Conservation (phyloP, 2,888 invertebrate genomes). For the Limnephilus lunatus region DNA sequence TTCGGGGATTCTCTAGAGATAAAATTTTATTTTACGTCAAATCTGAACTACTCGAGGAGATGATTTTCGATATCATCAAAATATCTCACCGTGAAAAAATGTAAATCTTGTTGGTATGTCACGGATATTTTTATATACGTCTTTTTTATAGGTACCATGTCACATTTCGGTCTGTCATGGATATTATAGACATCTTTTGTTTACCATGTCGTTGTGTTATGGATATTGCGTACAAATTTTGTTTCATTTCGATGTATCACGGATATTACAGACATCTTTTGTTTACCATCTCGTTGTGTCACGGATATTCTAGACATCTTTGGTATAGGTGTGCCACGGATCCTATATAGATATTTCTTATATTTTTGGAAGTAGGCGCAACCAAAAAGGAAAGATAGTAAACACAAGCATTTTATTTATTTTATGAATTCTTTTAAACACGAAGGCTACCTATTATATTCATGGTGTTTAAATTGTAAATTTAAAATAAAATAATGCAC, state of each 20-base stretch:
- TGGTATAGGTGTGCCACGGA: too few species aligned
- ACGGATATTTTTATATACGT: not conserved
- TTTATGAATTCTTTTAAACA: too few species aligned
- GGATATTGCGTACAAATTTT: not conserved
- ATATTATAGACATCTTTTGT: not conserved
- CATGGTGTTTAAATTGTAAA: too few species aligned
- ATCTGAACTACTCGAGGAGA: not conserved
- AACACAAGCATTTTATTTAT: not conserved
- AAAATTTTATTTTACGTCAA: slow-evolving; percentile 23
- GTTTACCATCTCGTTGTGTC: not conserved
- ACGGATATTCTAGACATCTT: not conserved
- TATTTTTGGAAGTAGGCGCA: not conserved
- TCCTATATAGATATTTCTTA: too few species aligned
- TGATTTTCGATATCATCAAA: not conserved
- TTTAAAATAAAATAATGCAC: too few species aligned
- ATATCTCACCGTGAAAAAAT: not conserved
- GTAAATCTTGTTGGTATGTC: not conserved
- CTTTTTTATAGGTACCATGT: not conserved
- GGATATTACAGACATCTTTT: too few species aligned
- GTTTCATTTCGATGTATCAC: not conserved
- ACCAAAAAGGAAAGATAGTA: not conserved
- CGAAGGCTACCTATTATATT: too few species aligned
- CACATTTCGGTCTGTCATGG: not conserved
- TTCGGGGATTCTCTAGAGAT: not conserved
- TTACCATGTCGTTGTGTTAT: not conserved